Base-by-base conservation (phyloP, 2,888 invertebrate genomes). In the Eristalinus aeneus region DNA sequence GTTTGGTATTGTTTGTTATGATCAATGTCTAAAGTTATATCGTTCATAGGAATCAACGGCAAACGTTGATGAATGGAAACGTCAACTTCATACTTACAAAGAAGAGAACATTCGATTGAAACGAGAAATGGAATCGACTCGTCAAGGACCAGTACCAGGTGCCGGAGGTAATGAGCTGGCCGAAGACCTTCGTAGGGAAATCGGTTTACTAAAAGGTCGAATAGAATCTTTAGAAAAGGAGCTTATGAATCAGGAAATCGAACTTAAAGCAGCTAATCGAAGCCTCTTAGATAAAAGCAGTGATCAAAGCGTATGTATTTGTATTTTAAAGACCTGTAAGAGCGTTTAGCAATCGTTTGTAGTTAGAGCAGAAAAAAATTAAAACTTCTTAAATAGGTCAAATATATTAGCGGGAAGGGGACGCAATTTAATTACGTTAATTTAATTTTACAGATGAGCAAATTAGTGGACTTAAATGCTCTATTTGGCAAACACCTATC, bases 51-150 rank as follows among this genome's bases (percentile, higher is more conserved):
- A 95, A 93, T 98, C 98, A 90, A 98, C 98, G 36, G 97, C 98
- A 79, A 99, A 99, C 92, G 99, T 99, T 32, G 99, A 99, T 91
- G 98, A 99, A 93, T 99, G 99, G 99, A 99, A 99, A 93, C 95
- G 98, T 87, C 98, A 99, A 92, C 94, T 99, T 89, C 98, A 98
- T 89, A 96, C 97, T 89, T 97, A 97, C 91, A 95, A 97, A 92
- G 97, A 98, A 92, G 97, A 98, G 92, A 98, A 98, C 92, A 95
- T 96, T 87, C 94, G 97, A 80, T 95, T 97, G 90, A 96, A 96
- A 91, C 94, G 95, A 63, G 96, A 95, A 89, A 95, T 96, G 89
- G 94, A 95, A 61, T 95, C 96, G 90, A 92, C 96, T 83, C 96
- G 96, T 90, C 95, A 95, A 87, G 94, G 95, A 83, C 95, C 95